These are phyloP conservation scores for Petrophora chlorosata DNA, from an alignment of 2,888 invertebrate genomes.

Conservation along the genomic window DNA sequence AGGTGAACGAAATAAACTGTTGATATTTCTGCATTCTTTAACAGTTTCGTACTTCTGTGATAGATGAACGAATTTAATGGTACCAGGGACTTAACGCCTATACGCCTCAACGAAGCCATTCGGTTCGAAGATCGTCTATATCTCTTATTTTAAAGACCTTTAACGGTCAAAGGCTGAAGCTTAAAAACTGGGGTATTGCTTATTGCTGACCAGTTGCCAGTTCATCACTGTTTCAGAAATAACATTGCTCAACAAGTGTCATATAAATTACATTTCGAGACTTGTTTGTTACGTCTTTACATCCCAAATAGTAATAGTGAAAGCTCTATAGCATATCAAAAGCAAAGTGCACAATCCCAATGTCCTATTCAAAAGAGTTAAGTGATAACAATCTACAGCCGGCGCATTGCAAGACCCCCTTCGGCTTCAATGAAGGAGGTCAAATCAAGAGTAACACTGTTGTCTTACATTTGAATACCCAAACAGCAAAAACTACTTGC, in stretches of 20 bases:
- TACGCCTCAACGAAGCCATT: too few relatives aligned
- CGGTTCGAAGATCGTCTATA: too few relatives aligned
- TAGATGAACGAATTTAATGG: too few relatives aligned
- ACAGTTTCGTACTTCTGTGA: background rate
- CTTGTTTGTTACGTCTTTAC: conserved; percentile 15
- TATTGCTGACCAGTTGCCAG: too few relatives aligned
- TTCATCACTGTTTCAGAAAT: background rate
- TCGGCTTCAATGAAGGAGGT: conserved; percentile 58
- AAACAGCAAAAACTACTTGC: conserved; percentile 62
- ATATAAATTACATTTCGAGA: conserved; percentile 2
- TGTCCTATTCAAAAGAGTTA: conserved; percentile 54
- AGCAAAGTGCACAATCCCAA: conserved; percentile 43
- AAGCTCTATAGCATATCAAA: conserved; percentile 26
- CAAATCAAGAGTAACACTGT: conserved; percentile 63
- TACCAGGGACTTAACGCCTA: too few relatives aligned
- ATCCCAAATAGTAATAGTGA: conserved; percentile 32
- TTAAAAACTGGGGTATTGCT: too few relatives aligned
- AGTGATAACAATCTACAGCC: conserved; percentile 58
- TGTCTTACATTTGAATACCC: conserved; percentile 57
- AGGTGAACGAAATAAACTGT: conserved; percentile 4
- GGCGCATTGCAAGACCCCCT: conserved; percentile 53
- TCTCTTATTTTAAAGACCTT: too few relatives aligned
- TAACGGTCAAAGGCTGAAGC: too few relatives aligned
- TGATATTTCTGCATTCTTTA: background rate
- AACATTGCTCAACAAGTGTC: conserved; percentile 4